Evolutionary conservation across 2,888 invertebrate genomes (phyloP).

Genomic region (Meta bourneti): DNA sequence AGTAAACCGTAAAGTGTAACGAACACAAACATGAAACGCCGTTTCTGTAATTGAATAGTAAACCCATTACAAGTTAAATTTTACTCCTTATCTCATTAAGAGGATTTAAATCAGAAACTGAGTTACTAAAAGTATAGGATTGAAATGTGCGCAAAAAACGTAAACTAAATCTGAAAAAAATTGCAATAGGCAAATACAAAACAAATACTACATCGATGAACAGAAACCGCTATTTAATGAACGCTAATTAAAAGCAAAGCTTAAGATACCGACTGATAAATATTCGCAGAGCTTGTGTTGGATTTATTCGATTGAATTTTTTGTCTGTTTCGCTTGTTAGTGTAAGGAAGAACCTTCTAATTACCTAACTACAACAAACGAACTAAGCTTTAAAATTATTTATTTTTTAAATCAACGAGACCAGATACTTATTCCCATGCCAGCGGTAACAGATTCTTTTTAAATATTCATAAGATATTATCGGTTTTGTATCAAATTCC

Average conservation of each 20-base stretch:
- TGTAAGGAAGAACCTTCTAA: not conserved
- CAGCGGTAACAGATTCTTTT: no score
- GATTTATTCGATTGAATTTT: not conserved
- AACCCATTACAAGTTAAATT: not conserved
- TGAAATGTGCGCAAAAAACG: not conserved
- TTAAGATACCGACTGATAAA: not conserved
- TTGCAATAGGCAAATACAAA: not conserved
- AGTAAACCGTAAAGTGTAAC: not conserved
- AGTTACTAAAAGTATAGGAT: not conserved
- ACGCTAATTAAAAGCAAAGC: not conserved
- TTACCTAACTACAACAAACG: no score
- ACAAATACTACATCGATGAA: not conserved
- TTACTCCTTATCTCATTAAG: not conserved
- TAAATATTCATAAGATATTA: no score
- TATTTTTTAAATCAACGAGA: no score
- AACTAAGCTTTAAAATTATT: no score
- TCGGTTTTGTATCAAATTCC: no score
- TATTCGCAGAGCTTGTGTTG: not conserved
- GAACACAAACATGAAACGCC: not conserved
- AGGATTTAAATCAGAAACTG: not conserved
- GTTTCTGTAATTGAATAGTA: not conserved
- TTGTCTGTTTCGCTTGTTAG: not conserved
- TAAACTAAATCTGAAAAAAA: not conserved
- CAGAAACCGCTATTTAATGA: not conserved
- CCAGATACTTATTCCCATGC: no score